Evolutionary conservation across 2,888 invertebrate species (phyloP).

Genomic region (Dusona sp.): DNA sequence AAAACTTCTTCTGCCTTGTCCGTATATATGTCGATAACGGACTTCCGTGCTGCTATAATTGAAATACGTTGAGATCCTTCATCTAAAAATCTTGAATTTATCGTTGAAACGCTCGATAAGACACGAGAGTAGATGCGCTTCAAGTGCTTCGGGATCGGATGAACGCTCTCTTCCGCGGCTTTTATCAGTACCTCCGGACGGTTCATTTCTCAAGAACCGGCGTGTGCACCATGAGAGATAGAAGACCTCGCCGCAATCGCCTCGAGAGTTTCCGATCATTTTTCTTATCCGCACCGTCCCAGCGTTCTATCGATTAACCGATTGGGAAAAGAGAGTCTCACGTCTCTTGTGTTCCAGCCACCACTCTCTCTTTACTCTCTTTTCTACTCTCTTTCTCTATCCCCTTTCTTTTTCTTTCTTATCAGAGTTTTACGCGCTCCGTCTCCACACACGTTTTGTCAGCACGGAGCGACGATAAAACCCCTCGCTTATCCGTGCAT

Average conservation of each 20-base stretch:
- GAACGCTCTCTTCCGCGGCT: constrained; percentile 15
- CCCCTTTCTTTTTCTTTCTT: constrained; percentile 9
- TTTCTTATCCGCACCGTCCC: constrained; percentile 65
- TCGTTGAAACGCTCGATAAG: constrained; percentile 66
- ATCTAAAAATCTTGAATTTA: constrained; percentile 62
- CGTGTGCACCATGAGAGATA: constrained; percentile 50
- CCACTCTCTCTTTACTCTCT: not conserved
- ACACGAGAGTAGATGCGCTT: constrained; percentile 51
- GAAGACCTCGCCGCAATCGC: constrained; percentile 55
- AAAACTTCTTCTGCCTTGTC: constrained; percentile 4
- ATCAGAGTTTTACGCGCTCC: constrained; percentile 31
- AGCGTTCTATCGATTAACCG: constrained; percentile 69
- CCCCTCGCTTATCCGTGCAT: constrained; percentile 66
- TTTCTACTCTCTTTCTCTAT: not conserved
- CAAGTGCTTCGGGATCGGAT: constrained; percentile 43
- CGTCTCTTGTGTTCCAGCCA: constrained; percentile 25
- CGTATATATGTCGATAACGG: constrained; percentile 22
- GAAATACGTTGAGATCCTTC: constrained; percentile 58
- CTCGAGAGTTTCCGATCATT: constrained; percentile 69
- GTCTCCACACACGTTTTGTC: constrained; percentile 47
- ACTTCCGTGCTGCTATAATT: constrained; percentile 39
- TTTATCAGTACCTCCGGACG: constrained; percentile 55
- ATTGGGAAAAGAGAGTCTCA: constrained; percentile 50
- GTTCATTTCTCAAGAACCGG: constrained; percentile 71
- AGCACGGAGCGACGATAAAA: constrained; percentile 61